Base-by-base conservation (phyloP, 64 coral and sea anemone species). In the Acropora tenuis region DNA sequence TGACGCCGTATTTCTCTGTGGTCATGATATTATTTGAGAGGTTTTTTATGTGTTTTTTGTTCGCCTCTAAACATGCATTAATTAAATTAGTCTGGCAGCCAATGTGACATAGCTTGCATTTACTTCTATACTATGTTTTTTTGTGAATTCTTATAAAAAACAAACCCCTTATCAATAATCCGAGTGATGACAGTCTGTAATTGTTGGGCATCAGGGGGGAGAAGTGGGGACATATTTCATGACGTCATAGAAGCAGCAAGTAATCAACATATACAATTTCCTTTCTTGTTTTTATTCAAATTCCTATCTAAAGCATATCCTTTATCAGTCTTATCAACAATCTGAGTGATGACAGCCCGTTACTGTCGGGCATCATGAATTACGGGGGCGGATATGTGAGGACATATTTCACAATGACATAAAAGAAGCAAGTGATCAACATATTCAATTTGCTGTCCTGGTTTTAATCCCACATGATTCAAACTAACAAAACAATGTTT, bases 91-190 rank as follows among this genome's bases (percentile, higher is more conserved):
- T 86, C 90, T 1, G 41, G 90, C 90, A 92, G 90, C 90, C 90
- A 67, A 74, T 41, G 5, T 57, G 74, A 78, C 17, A 92, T 86
- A 92, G 82, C 53, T 92, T 92, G 90, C 83, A 92, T 47, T 78
- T 71, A 59, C 76, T 47, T 92, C 90, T 65, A 92, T 92, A 92
- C 75, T 87, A 92, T 86, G 83, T 92, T 87, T 87, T 86, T 30
- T 30, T 30, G 30, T 30, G 30, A 30, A 30, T 30, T 30, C 30
- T 30, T 30, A 30, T 30, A 30, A 30, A 30, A 30, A 30, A 30
- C 30, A 30, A 30, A 30, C 30, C 30, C 30, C 30, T 30, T 30
- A 30, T 0, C 30, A 30, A 30, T 30, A 30, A 30, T 30, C 30
- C 30, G 30, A 30, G 30, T 30, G 30, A 30, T 30, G 30, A 30